Evolutionary conservation across 2,797 vertebrate genomes (phyloP).

Genomic region (Protosalanx chinensis): DNA sequence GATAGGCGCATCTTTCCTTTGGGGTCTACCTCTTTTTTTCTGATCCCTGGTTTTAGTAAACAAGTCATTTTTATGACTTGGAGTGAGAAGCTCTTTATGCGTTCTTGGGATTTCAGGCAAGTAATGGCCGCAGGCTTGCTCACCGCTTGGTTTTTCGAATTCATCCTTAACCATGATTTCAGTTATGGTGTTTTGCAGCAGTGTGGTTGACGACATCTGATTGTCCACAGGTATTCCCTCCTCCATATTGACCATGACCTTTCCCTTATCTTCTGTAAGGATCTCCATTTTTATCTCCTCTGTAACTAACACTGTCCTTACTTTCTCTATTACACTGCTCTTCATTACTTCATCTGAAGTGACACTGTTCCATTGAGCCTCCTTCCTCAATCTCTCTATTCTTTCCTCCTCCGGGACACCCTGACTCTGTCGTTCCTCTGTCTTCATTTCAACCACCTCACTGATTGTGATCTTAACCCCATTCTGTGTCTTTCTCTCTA

Average conservation of each 20-base stretch:
- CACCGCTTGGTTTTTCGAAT: slow-evolving; percentile 15
- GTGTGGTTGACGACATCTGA: slow-evolving; percentile 46
- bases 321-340: not conserved
- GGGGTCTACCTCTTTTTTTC: slow-evolving; percentile 6
- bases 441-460: not conserved
- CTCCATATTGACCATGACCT: not conserved
- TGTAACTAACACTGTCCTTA: not conserved
- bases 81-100: not conserved
- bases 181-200: slow-evolving; percentile 48
- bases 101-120: not conserved
- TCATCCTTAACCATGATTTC: slow-evolving; percentile 27
- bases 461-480: not conserved
- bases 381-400: not conserved
- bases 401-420: slow-evolving; percentile 1
- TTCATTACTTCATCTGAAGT: not conserved
- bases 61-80: slow-evolving; percentile 7
- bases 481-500: not conserved
- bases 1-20: slow-evolving; percentile 17
- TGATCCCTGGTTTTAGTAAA: slow-evolving; percentile 18
- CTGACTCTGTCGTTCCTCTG: slow-evolving; percentile 40
- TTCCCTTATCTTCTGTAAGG: not conserved
- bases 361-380: not conserved
- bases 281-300: not conserved
- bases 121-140: not conserved
- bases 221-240: slow-evolving; percentile 33